Conservation (phyloP, 1,140 invertebrate genomes). For the Drosophila asahinai region DNA sequence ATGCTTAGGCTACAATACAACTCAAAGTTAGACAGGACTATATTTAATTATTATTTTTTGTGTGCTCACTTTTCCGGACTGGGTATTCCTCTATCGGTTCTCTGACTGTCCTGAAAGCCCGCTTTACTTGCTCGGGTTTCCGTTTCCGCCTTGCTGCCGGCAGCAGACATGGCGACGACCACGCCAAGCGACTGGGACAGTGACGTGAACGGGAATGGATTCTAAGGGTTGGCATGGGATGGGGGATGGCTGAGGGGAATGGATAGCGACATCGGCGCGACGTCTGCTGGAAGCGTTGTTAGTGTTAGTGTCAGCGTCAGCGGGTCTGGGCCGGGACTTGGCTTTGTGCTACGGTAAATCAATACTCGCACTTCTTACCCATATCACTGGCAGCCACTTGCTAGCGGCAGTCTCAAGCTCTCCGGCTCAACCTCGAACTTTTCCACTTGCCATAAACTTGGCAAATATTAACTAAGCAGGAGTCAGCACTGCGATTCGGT, state of each 20-base stretch:
- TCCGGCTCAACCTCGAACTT: conserved; percentile 42
- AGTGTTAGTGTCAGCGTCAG: conserved; percentile 56
- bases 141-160: conserved; percentile 68
- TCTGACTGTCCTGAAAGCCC: not conserved
- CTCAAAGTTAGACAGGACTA: too few relatives aligned
- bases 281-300: conserved; percentile 51
- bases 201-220: conserved; percentile 3
- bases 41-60: too few relatives aligned
- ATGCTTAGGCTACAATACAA: too few relatives aligned
- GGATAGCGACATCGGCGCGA: conserved; percentile 47
- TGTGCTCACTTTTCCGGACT: not conserved
- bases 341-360: conserved; percentile 63
- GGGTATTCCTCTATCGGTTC: conserved; percentile 4
- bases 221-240: not conserved
- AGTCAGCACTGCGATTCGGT: conserved; percentile 45
- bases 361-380: conserved; percentile 59
- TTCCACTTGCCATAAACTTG: conserved; percentile 60
- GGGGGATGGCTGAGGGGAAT: not conserved
- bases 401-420: conserved; percentile 12
- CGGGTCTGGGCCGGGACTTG: conserved; percentile 54
- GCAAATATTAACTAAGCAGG: conserved; percentile 73
- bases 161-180: conserved; percentile 56
- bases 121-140: conserved; percentile 57
- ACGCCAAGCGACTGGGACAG: conserved; percentile 1
- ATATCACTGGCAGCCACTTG: conserved; percentile 65